Evolutionary conservation across 2,888 invertebrate species (phyloP).

Genomic region (Machimus atricapillus): DNA sequence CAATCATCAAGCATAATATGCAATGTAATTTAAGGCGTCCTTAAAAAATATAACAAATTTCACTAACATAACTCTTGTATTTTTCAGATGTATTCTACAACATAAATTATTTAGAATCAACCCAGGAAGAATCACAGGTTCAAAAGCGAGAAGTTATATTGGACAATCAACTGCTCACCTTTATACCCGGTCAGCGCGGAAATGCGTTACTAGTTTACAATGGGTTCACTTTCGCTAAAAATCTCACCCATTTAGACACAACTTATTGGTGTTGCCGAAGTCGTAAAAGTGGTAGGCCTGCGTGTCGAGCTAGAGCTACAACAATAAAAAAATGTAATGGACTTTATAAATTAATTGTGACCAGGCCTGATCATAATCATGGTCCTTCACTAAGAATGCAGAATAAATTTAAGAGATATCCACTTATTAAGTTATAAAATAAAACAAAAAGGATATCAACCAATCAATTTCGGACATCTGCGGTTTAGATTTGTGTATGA

Average conservation of each 20-base stretch:
- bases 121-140: background rate
- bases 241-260: constrained; percentile 55
- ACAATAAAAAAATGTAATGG: constrained; percentile 54
- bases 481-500: background rate
- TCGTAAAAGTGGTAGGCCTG: constrained; percentile 53
- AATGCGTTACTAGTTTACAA: constrained; percentile 55
- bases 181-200: constrained; percentile 59
- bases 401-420: constrained; percentile 49
- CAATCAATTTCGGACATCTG: background rate
- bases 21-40: background rate
- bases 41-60: background rate
- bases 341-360: constrained; percentile 55
- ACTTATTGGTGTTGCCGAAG: constrained; percentile 61
- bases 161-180: constrained; percentile 52
- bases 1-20: background rate
- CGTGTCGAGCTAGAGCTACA: constrained; percentile 57
- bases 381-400: constrained; percentile 54
- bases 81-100: constrained; percentile 31
- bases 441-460: background rate
- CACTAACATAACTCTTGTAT: constrained; percentile 4
- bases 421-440: background rate
- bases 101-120: constrained; percentile 9
- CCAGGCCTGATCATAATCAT: constrained; percentile 59
- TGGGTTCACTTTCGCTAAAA: constrained; percentile 59
- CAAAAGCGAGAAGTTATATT: constrained; percentile 39